Evolutionary conservation across 1,140 invertebrate species (phyloP), one percentile per base, ranked within the genome.

Genomic region (Microplitis demolitor): DNA sequence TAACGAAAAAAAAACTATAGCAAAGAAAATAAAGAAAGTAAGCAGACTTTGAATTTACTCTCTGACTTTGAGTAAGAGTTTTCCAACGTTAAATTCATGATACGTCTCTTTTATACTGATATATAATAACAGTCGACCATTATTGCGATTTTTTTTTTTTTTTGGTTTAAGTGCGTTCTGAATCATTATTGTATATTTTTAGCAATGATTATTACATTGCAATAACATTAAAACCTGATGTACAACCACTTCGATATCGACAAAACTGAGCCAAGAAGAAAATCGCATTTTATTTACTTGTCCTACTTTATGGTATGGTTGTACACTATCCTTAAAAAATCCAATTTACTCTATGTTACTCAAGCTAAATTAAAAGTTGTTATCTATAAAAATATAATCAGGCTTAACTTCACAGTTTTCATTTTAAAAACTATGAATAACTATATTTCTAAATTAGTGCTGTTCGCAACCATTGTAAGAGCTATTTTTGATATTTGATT

Each of bases 61-160:
- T 11, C 50, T 50, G 45, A 62, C 37, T 45, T 60, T 34, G 53
- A 69, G 66, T 54, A n/a, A 67, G 66, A 50, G 66, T 58, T 33
- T 58, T 9, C 45, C 66, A 37, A 34, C 33, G 34, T 13, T 24
- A 53, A 53, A 67, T 67, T 67, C 51, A 67, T 67, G 50, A 53
- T 67, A 16, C 13, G 5, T 50, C 4, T n/a, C 24, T 39, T 24
- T 33, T 35, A 37, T 63, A n/a, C 24, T 34, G 9, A 37, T 69
- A 37, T n/a, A 58, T 58, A 13, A 11, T 56, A 56, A 16, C 54
- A 53, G 14, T 54, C 35, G 53, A 54, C 13, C 31, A 24, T 69
- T 63, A 31, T 8, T 39, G 9, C 5, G 9, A 39, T 39, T 39
- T 5, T 8, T 8, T 39, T 63, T 13, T 63, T 63, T 63, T 13